A percentile compares a stretch with the other conserved stretches of the same genome.
Conservation (phyloP, 2,888 invertebrate species). For the Operophtera brumata region DNA sequence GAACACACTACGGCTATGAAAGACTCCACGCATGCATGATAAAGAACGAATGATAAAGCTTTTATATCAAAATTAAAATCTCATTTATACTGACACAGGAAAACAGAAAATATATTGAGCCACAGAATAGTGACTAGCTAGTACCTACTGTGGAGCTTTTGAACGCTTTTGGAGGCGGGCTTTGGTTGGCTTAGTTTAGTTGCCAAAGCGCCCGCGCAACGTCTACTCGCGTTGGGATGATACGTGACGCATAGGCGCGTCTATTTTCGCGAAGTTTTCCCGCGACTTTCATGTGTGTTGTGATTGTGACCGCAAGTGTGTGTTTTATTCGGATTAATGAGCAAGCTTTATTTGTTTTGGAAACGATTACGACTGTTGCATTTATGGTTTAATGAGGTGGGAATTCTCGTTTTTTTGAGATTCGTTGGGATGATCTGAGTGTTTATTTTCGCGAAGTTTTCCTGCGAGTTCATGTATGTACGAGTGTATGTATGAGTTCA, state of each 20-base stretch:
- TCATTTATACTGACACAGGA: constrained; percentile 8
- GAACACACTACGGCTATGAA: too few species aligned
- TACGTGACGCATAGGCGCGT: constrained; percentile 33
- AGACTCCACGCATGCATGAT: too few species aligned
- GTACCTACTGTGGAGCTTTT: constrained; percentile 56
- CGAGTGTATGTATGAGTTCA: too few species aligned
- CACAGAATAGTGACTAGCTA: constrained; percentile 12
- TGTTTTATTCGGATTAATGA: constrained; percentile 36
- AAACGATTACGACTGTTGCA: constrained; percentile 3
- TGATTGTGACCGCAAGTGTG: constrained; percentile 17
- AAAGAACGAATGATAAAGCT: too few species aligned
- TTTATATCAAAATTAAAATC: neutral
- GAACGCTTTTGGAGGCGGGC: constrained; percentile 58
- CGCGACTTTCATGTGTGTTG: constrained; percentile 18
- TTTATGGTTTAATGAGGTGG: neutral
- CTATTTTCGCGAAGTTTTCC: constrained; percentile 26
- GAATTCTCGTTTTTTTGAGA: too few species aligned
- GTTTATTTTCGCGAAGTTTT: too few species aligned
- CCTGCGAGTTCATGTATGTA: too few species aligned
- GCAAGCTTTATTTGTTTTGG: constrained; percentile 13
- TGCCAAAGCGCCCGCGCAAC: constrained; percentile 69
- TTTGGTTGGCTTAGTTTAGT: constrained; percentile 54
- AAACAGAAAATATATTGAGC: constrained; percentile 23
- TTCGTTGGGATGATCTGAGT: too few species aligned
- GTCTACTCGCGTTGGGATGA: constrained; percentile 51